Evolutionary conservation across 1,140 invertebrate genomes (phyloP), one percentile per base, ranked within the genome.

Genomic region (Drosophila ohnishii): DNA sequence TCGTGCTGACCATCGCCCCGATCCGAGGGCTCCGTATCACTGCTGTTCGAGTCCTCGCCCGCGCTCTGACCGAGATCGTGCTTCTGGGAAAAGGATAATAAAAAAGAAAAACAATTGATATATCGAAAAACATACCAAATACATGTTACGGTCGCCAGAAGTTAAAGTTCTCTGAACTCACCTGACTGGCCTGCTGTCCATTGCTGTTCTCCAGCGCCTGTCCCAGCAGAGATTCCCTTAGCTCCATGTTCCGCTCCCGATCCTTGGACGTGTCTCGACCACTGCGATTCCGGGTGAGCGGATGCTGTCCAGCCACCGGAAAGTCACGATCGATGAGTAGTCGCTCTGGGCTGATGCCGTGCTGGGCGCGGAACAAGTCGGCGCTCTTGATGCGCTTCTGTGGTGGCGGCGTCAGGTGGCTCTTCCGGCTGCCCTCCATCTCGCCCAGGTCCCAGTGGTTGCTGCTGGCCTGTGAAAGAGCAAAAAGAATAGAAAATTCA

Each of bases 21-120:
- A 83, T 95, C 95, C 75, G 94, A 95, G 32, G 94, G 92, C 51
- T 94, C 95, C 13, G 94, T 95, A 80, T 95, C 95, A 75, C 93
- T 93, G 65, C 92, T 93, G 76, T 94, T 95, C 48, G 95, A 96
- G 66, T 97, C 96, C 79, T 97, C 96, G 30, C 96, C 95, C 10
- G 95, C 96, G 47, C 95, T 95, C 88, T 95, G 95, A 10, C 94
- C 94, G 13, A 88, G 80, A 57, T 88, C 84, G 37, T 88, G 84
- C 75, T 88, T 88, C 84, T 19, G 19, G 19, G 19, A 19, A 19
- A 19, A 19, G 19, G 19, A 19, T 19, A 19, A 19, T 19, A 19
- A 19, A 19, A 19, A 19, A 19, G 19, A 19, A 19, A 19, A 19
- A 19, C 19, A 19, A 19, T 19, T 19, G 19, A 19, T 19, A 19